These are phyloP conservation scores for Diadegma fenestrale DNA, from an alignment of 2,888 invertebrate species.

Conservation along the genomic window DNA sequence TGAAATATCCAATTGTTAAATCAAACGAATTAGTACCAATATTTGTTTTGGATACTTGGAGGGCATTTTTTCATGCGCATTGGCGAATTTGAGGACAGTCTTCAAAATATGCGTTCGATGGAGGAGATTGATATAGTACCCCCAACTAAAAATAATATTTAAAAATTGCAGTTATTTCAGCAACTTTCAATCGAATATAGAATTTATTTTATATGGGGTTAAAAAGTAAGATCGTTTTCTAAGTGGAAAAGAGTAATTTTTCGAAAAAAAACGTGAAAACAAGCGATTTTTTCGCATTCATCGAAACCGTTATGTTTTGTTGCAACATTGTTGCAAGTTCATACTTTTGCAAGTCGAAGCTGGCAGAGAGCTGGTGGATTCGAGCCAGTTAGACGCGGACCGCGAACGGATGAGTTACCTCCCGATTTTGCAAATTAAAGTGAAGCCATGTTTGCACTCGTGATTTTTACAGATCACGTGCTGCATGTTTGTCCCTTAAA, in stretches of 20 bases:
- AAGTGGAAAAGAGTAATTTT: not conserved
- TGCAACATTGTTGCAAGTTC: not conserved
- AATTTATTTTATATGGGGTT: not conserved
- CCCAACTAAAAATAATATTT: not conserved
- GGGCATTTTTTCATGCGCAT: not conserved
- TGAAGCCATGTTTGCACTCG: not conserved
- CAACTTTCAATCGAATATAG: not conserved
- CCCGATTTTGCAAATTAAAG: not conserved
- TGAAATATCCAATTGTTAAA: not conserved
- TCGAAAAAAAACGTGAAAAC: not conserved
- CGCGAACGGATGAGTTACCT: not conserved
- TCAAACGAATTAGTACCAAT: not conserved
- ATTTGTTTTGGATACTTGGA: not conserved
- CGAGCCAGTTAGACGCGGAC: not conserved
- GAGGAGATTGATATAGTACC: not conserved
- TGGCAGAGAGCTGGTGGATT: not conserved
- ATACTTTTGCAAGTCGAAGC: not conserved
- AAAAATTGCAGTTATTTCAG: not conserved
- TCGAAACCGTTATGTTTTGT: not conserved
- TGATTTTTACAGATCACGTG: constrained; percentile 15
- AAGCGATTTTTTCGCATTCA: not conserved
- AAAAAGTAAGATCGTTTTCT: not conserved
- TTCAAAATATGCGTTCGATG: not conserved
- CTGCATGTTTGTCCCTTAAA: not conserved
- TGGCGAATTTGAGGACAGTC: not conserved